Conservation (phyloP, 1,140 invertebrate species). For the silkworm (Bombyx mori) region ASM3026992v2 NC_085128.1:10238501-10239000, state of each 20-base stretch:
- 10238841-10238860: too few relatives aligned
- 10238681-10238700: constrained; percentile 3
- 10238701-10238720: constrained; percentile 5
- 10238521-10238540: constrained; percentile 17
- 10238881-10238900: too few relatives aligned
- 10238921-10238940: too few relatives aligned
- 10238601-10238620: constrained; percentile 3
- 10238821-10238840: too few relatives aligned
- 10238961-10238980: too few relatives aligned
- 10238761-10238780: background rate
- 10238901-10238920: too few relatives aligned
- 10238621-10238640: background rate
- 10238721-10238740: constrained; percentile 1
- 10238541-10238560: constrained; percentile 14
- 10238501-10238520: constrained; percentile 24
- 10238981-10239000: too few relatives aligned
- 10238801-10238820: too few relatives aligned
- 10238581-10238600: constrained; percentile 15
- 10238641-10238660: background rate
- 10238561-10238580: constrained; percentile 10
- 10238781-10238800: background rate
- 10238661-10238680: constrained; percentile 1
- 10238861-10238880: too few relatives aligned
- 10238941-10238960: too few relatives aligned
- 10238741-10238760: constrained; percentile 1